Conservation (phyloP, 1,140 invertebrate species). For the Agrypnia vestita region DNA sequence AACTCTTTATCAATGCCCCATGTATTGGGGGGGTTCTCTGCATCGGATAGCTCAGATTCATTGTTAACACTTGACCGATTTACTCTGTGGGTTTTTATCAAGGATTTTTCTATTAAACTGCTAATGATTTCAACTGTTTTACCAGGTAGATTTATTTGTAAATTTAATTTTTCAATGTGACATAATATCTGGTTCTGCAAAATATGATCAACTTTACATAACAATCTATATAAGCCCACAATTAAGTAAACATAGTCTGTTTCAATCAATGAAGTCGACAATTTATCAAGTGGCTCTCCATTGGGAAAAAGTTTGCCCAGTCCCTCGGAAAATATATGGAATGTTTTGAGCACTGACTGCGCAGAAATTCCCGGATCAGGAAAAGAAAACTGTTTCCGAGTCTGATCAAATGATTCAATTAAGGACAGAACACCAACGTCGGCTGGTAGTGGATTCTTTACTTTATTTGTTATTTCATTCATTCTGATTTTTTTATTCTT, state of each 20-base stretch:
- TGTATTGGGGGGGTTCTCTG: not conserved
- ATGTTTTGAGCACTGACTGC: not conserved
- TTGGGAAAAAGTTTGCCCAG: conserved; percentile 7
- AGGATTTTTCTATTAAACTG: not conserved
- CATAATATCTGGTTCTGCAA: conserved; percentile 23
- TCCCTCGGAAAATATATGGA: not conserved
- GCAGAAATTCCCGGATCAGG: not conserved
- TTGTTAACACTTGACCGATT: not conserved
- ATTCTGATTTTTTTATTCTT: not conserved
- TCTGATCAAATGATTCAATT: conserved; percentile 1
- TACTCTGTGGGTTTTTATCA: not conserved
- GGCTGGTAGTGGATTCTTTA: not conserved
- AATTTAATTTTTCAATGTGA: not conserved
- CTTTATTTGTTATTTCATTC: not conserved
- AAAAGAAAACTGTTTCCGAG: conserved; percentile 7
- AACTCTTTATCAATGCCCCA: not conserved
- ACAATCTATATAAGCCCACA: conserved; percentile 19
- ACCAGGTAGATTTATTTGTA: not conserved
- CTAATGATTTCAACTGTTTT: conserved; percentile 13
- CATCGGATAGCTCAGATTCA: not conserved
- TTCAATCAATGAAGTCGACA: conserved; percentile 1
- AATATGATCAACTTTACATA: conserved; percentile 22
- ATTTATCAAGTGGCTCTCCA: not conserved
- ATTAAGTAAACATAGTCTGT: conserved; percentile 26
- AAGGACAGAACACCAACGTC: not conserved